Evolutionary conservation across 2,888 invertebrate species (phyloP), one percentile per base, ranked within the genome.

Genomic region (Hypena proboscidalis): DNA sequence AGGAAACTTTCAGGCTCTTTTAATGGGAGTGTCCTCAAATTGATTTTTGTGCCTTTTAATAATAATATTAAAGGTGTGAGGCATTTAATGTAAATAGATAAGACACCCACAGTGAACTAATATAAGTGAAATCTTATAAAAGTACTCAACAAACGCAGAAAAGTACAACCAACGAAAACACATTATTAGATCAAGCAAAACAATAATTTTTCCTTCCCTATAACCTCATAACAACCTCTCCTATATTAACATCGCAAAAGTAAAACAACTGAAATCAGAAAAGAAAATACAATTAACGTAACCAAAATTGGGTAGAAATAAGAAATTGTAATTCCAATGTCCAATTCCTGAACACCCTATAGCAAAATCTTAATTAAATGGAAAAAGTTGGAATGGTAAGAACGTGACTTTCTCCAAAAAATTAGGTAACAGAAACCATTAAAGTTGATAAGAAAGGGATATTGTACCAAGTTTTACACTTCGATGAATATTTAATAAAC

Each of bases 291-390:
- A 40, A 58, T 47, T 31, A 43, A 43, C 30, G 8, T 32, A 27
- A 7, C 33, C 7, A 14, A 41, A 51, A n/a, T 32, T 9, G 42
- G 48, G 43, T 54, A 46, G 52, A 58, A 54, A 63, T 58, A 48
- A 60, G 62, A 56, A 65, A 62, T 58, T 58, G 40, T 49, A 30
- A 35, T 43, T 37, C 41, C 46, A 54, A 58, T 60, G 61, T 55
- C 40, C 57, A 45, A 60, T 56, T 49, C 58, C 25, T 20, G 15
- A 30, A 15, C 25, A 26, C 25, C 39, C 59, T 60, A 64, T 72
- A 67, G 44, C 58, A 41, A 58, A 65, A 69, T 59, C 56, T 61
- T 74, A 77, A 76, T 76, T 69, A 75, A 68, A 76, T 73, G 66
- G 69, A 58, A 35, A 71, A 74, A 77, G 74, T 75, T 77, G 27